Evolutionary conservation across 2,797 vertebrate genomes (phyloP).

Genomic region (Sebastes minor): DNA sequence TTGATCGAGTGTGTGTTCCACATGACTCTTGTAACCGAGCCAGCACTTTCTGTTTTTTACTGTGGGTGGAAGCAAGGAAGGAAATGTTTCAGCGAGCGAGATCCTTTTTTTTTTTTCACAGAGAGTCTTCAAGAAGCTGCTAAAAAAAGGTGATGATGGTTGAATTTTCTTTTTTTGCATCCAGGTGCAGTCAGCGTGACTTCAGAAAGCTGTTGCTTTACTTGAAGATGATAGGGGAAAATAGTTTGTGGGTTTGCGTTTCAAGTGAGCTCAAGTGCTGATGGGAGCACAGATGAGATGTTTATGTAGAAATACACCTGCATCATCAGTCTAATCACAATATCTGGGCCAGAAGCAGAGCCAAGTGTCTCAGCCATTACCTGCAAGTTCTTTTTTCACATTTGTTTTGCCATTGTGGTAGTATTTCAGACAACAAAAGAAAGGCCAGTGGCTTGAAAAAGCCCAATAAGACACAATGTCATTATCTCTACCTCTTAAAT

Average conservation of each 20-base stretch:
- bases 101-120: not conserved
- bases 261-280: conserved; percentile 35
- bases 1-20: conserved; percentile 58
- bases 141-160: conserved; percentile 8
- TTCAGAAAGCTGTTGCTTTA: not conserved
- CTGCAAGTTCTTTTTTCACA: not conserved
- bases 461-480: conserved; percentile 1
- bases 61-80: conserved; percentile 36
- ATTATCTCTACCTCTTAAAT: conserved; percentile 37
- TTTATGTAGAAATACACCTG: conserved; percentile 35
- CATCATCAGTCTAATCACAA: conserved; percentile 9
- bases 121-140: not conserved
- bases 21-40: conserved; percentile 48
- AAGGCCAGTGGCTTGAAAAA: not conserved
- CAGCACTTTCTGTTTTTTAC: conserved; percentile 36
- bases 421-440: not conserved
- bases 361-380: not conserved
- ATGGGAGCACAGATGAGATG: conserved; percentile 12
- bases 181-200: conserved; percentile 42
- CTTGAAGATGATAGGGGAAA: conserved; percentile 7
- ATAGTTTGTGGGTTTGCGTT: conserved; percentile 7
- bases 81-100: not conserved
- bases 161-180: not conserved
- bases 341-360: not conserved
- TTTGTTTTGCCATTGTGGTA: not conserved